phyloP scores from a whole-genome alignment of 2,797 vertebrate genomes.

The Mastacembelus armatus region DNA sequence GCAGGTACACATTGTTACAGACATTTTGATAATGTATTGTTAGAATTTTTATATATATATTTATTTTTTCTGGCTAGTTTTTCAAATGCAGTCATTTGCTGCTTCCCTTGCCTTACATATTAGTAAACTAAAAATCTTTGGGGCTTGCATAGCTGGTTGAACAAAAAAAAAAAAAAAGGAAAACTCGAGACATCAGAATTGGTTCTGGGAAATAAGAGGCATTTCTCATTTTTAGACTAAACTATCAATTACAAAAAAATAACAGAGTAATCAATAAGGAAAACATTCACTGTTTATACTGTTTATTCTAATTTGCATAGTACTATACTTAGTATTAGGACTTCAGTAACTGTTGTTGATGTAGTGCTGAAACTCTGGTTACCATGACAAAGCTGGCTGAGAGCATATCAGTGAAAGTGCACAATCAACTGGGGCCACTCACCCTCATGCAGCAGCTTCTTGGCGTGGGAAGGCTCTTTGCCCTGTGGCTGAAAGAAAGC shows the following conservation, averaged over 20 bases:
- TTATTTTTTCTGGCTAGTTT: no score
- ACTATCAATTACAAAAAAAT: neutral
- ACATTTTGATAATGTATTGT: no score
- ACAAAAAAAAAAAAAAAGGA: no score
- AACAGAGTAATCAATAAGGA: neutral
- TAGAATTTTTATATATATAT: no score
- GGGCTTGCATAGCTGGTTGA: no score
- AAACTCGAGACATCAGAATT: neutral
- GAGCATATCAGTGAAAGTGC: constrained; percentile 2
- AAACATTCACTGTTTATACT: no score
- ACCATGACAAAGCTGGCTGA: constrained; percentile 8
- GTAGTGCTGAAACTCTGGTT: constrained; percentile 13
- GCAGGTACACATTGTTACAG: no score
- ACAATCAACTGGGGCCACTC: constrained; percentile 42
- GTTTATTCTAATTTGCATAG: neutral
- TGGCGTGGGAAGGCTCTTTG: constrained; percentile 94
- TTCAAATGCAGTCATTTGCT: no score
- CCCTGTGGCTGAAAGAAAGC: constrained; percentile 98
- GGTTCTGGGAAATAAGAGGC: neutral
- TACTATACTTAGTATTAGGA: no score
- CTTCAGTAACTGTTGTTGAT: neutral
- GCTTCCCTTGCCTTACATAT: no score
- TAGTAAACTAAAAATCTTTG: no score
- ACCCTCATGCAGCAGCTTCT: constrained; percentile 97
- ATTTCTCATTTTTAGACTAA: neutral